Evolutionary conservation across 1,140 invertebrate species (phyloP), one percentile per base, ranked within the genome.

Genomic region (Cheumatopsyche charites): DNA sequence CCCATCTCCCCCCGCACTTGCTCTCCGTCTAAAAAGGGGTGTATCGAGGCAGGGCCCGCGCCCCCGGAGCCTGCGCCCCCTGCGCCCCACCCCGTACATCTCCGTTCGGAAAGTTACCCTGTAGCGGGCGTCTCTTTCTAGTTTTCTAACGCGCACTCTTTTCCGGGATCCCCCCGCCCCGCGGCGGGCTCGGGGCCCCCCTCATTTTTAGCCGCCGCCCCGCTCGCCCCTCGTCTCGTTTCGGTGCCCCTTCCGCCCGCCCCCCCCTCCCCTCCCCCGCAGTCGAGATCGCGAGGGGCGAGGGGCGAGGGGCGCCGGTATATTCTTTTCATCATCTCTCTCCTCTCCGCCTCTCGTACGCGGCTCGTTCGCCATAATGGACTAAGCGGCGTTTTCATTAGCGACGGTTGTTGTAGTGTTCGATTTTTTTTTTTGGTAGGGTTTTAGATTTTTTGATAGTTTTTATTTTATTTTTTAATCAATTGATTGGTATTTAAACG

Each of bases 291-390:
- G 62, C 47, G 49, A 29, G 70, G 70, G 29, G 70, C 9, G 23
- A 25, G 25, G 25, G 21, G 63, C 25, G 25, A 47, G 19, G 66
- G 65, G 69, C 67, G 49, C 49, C 62, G 62, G 70, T 72, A 75
- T 71, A 75, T 75, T 75, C 74, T 75, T 75, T 75, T 75, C 74
- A 75, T 75, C 74, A 75, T 75, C 74, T 75, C 70, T 72, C 67
- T 75, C 67, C 45, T 17, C 36, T 62, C 74, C 26, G 13, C 63
- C 9, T 25, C 61, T 29, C 7, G 26, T 26, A 55, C 66, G 25
- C 19, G 49, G 21, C 26, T 25, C 13, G 49, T 23, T n/a, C 26
- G 41, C 70, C 71, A 69, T 19, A 72, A 72, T 75, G 74, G 67
- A 67, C 63, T 70, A 75, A 70, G 29, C 52, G 36, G 41, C 29